Base-by-base conservation (phyloP, 2,888 invertebrate genomes). In the Drosophila subquinaria region DNA sequence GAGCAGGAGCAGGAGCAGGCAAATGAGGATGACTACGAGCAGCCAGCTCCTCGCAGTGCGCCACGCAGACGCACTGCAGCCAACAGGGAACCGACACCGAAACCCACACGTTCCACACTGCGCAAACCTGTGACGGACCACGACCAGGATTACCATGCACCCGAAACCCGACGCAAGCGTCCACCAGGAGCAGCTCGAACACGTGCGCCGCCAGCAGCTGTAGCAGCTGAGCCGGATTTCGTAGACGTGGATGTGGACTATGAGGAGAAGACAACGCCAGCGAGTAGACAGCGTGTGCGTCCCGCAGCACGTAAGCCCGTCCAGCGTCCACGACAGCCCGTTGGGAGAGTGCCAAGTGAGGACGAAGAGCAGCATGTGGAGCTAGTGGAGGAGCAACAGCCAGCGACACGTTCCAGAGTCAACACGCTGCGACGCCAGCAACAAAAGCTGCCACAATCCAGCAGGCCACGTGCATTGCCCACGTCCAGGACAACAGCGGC, bases 11-110 rank as follows among this genome's bases (percentile, higher is more conserved):
- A 78, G 3, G 36, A 38, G n/a, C 36, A n/a, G 36, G 38, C n/a
- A n/a, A n/a, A n/a, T n/a, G n/a, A 95, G 63, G 95, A 96, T 72
- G 95, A 96, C 75, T 94, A 95, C 42, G 92, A 91, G 9, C 89
- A 67, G 17, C 88, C 91, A 11, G 59, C 66, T 2, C 81, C 66
- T 1, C n/a, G n/a, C n/a, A n/a, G n/a, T n/a, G n/a, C n/a, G n/a
- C 52, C 72, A 3, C 76, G 82, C 0, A 79, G 91, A 52, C 89
- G 92, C 38, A 76, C 85, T 33, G 79, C 73, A 4, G 69, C 73
- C 2, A 42, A 69, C 13, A 67, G 79, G 3, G 84, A 87, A 11
- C 89, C 48, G 15, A 17, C 27, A 15, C 30, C 90, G 15, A 27
- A 38, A 15, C 38, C 90, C 6, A 84, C 86, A 1, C 83, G 88